These are phyloP conservation scores for Penaeus chinensis DNA, from an alignment of 1,140 invertebrate genomes.

Conservation along the genomic window DNA sequence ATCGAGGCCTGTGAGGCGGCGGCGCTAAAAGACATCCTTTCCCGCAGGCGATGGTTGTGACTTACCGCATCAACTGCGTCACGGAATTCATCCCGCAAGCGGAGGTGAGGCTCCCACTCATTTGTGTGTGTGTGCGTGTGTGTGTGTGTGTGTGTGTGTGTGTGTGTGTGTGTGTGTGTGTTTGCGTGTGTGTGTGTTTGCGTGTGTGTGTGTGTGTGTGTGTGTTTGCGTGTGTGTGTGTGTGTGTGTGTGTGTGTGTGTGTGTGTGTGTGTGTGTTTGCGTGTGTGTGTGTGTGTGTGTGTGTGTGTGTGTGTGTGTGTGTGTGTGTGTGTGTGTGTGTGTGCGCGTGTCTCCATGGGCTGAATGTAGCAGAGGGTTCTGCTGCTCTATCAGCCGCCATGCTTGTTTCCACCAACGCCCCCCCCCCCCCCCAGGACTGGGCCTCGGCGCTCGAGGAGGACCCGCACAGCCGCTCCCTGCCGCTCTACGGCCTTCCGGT, in stretches of 20 bases:
- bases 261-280: no score
- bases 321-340: no score
- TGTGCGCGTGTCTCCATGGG: no score
- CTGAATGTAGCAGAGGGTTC: no score
- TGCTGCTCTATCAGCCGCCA: not conserved
- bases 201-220: no score
- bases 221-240: not conserved
- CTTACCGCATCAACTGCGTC: conserved; percentile 66
- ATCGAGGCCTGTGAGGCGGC: no score
- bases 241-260: not conserved
- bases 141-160: not conserved
- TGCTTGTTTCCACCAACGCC: not conserved
- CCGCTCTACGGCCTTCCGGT: conserved; percentile 68
- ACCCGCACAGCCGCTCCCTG: conserved; percentile 58
- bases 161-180: not conserved
- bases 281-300: no score
- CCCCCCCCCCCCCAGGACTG: conserved; percentile 62
- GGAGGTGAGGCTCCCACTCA: conserved; percentile 52
- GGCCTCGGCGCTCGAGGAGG: conserved; percentile 66
- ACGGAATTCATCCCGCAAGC: conserved; percentile 67
- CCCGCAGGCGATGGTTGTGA: conserved; percentile 65
- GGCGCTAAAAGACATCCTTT: not conserved
- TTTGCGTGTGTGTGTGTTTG: no score
- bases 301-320: no score
- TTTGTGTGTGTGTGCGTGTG: not conserved